Evolutionary conservation across 2,888 invertebrate genomes (phyloP), one percentile per base, ranked within the genome.

Genomic region (Thumatha senex): DNA sequence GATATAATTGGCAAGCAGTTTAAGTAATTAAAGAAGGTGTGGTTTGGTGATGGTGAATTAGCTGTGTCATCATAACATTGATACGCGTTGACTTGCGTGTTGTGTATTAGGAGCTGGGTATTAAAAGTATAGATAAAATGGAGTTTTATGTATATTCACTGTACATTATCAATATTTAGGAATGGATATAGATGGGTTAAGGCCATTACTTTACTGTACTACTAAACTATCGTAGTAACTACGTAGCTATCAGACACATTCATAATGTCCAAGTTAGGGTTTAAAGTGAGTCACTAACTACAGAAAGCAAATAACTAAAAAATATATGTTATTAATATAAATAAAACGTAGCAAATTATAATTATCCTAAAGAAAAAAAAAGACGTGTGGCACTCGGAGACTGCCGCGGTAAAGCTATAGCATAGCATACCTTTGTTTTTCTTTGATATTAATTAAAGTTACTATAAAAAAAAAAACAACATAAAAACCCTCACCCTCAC

Each of bases 21-120:
- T 65, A 63, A 65, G 61, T 69, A 66, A 69, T 68, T 69, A 56
- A 61, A 57, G 54, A 48, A 56, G 72, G 68, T 18, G 70, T 42
- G 63, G 68, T 18, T 63, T 42, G 63, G 64, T 61, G 40, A 58
- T 44, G 58, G 65, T 61, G 40, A 60, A 71, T 69, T 68, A 65
- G 63, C 61, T 51, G 63, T 67, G 63, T 70, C 68, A 70, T 74
- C 60, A 35, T 65, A 58, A 53, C 56, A 66, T 51, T 46, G 45
- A 50, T 61, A 68, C 57, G 49, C 45, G 46, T 56, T 34, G 51
- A 46, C 49, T 63, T 46, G 33, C 51, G 49, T 53, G 52, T 5
- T 24, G 31, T 54, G 47, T 41, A 33, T 51, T 46, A 4, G 18
- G 2, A 51, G 35, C 14, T 12, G 39, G n/a, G 34, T 33, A 45